Evolutionary conservation across 1,140 invertebrate species (phyloP).

Genomic region (Ceratitis capitata): DNA sequence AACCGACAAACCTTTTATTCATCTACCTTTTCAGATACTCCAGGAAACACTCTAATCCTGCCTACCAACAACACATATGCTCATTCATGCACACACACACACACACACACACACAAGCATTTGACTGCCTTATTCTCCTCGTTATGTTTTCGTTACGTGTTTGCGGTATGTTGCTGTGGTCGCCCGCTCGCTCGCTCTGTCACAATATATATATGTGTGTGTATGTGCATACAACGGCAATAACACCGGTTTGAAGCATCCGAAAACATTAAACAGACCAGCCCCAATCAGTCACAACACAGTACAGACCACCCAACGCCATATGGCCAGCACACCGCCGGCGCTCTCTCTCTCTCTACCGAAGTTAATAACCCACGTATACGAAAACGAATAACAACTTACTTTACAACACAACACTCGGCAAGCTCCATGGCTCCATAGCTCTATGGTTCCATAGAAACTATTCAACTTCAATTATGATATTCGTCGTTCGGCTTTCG

Average conservation of each 20-base stretch:
- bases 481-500: not conserved
- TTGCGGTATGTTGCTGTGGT: conserved; percentile 37
- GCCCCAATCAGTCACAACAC: not conserved
- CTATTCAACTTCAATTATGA: not conserved
- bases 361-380: not conserved
- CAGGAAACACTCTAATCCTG: no score
- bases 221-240: no score
- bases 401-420: no score
- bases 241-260: not conserved
- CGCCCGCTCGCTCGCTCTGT: not conserved
- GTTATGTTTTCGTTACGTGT: conserved; percentile 13
- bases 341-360: not conserved
- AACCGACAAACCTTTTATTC: not conserved
- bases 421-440: no score
- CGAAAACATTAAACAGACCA: not conserved
- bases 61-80: no score
- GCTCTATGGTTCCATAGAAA: not conserved
- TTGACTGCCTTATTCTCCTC: not conserved
- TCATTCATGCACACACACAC: not conserved
- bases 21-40: not conserved
- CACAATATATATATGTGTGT: no score
- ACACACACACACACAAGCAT: not conserved
- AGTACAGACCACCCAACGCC: not conserved
- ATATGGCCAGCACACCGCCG: no score
- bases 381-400: not conserved